These are phyloP conservation scores for Neocrepidodera transversa DNA, from an alignment of 2,888 invertebrate genomes.

Conservation along the genomic window DNA sequence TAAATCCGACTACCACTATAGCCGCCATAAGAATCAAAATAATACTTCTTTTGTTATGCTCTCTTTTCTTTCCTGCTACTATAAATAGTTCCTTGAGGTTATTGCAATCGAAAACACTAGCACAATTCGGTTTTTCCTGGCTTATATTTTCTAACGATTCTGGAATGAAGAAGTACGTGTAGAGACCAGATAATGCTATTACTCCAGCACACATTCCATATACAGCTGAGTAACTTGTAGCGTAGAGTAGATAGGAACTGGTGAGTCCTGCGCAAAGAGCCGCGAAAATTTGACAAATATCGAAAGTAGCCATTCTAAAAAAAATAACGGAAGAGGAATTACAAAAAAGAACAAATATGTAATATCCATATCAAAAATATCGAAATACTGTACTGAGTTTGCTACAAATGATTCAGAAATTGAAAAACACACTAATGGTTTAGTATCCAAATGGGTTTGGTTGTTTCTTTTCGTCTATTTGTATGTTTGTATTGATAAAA, in stretches of 20 bases:
- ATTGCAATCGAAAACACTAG: conserved; percentile 1
- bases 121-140: not conserved
- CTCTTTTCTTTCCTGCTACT: not conserved
- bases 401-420: no score
- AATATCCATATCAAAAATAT: no score
- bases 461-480: no score
- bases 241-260: conserved; percentile 9
- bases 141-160: not conserved
- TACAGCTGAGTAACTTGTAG: conserved; percentile 12
- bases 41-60: conserved; percentile 1
- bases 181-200: not conserved
- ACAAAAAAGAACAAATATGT: no score
- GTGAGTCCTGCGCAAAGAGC: not conserved
- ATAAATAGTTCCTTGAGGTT: conserved; percentile 1
- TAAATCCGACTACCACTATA: not conserved
- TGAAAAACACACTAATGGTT: no score
- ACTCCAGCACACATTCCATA: not conserved
- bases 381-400: no score
- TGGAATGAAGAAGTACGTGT: conserved; percentile 11
- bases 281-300: conserved; percentile 1
- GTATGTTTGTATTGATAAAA: no score
- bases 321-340: no score
- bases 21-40: not conserved
- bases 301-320: conserved; percentile 13
- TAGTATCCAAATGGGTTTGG: no score